Evolutionary conservation across 2,797 vertebrate genomes (phyloP), one percentile per base, ranked within the genome.

Genomic region (Chelmon rostratus): DNA sequence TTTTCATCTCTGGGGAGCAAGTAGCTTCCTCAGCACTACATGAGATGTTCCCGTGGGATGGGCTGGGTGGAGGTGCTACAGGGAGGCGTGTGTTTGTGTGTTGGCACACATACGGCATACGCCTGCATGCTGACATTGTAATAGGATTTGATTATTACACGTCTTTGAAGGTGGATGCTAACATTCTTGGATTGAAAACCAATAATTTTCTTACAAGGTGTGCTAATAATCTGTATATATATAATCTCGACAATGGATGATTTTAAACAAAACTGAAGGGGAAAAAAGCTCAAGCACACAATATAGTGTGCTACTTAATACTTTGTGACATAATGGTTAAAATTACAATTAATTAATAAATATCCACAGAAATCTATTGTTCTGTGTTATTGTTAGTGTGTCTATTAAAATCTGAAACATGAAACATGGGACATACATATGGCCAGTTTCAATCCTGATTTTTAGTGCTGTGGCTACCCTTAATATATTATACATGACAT

Each of bases 1-100:
- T 78, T 82, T 25, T 42, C 50, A 25, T 77, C 66, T 86, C 71
- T 13, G 5, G 76, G 61, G 76, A 46, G 15, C 21, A 0, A 69
- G 50, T 25, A 9, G 78, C 61, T 61, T 80, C 54, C 70, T 72
- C 61, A 62, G 76, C 37, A 38, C 15, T 8, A 6, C 46, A 5
- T 53, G 42, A 72, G 53, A 54, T 50, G 53, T 40, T 78, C 59
- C 72, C 62, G 38, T 28, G 63, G 46, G 46, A 21, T 3, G 12
- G 49, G 21, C 42, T 0, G 15, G 15, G 40, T 57, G 46, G 38
- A 50, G 46, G 56, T 15, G 59, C 25, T 40, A 6, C 40, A 40
- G 15, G 28, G 59, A 44, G 49, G 64, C 35, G 19, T 54, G 16
- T 52, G 37, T 31, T 25, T 46, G 63, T 9, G 18, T 31, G n/a